phyloP scores from a whole-genome alignment of 2,888 invertebrate species.

The Torymus aiolomorphi region DNA sequence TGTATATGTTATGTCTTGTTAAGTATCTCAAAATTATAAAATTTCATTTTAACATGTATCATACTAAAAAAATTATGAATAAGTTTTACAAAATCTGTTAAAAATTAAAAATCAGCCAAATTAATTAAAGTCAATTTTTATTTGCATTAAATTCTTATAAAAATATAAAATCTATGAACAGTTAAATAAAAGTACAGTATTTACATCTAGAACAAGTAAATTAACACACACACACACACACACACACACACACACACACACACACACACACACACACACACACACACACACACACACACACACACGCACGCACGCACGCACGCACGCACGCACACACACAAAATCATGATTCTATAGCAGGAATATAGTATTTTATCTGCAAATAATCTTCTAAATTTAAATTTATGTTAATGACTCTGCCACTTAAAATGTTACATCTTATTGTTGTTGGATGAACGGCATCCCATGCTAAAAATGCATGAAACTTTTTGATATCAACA shows the following conservation, averaged over 20 bases:
- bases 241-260: too few relatives aligned
- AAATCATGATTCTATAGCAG: slow-evolving; percentile 75
- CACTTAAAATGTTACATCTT: slow-evolving; percentile 86
- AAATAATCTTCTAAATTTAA: slow-evolving; percentile 85
- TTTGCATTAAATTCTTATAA: slow-evolving; percentile 5
- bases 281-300: too few relatives aligned
- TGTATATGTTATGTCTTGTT: too few relatives aligned
- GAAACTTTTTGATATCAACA: slow-evolving; percentile 87
- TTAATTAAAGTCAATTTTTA: too few relatives aligned
- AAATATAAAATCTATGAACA: slow-evolving; percentile 36
- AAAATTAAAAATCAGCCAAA: too few relatives aligned
- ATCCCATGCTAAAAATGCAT: slow-evolving; percentile 87
- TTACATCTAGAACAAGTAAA: slow-evolving; percentile 18
- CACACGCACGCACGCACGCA: too few relatives aligned
- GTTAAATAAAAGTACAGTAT: slow-evolving; percentile 14
- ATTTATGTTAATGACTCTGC: slow-evolving; percentile 84
- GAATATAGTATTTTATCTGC: slow-evolving; percentile 88
- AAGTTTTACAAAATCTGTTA: too few relatives aligned
- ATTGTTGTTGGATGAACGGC: slow-evolving; percentile 85
- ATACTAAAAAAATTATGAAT: too few relatives aligned
- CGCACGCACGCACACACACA: too few relatives aligned
- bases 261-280: too few relatives aligned
- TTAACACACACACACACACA: too few relatives aligned
- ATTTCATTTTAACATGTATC: neutral
- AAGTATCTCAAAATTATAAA: neutral